Evolutionary conservation across 2,113 vertebrate genomes (phyloP).

Genomic region (Epinephelus cyanopodus): DNA sequence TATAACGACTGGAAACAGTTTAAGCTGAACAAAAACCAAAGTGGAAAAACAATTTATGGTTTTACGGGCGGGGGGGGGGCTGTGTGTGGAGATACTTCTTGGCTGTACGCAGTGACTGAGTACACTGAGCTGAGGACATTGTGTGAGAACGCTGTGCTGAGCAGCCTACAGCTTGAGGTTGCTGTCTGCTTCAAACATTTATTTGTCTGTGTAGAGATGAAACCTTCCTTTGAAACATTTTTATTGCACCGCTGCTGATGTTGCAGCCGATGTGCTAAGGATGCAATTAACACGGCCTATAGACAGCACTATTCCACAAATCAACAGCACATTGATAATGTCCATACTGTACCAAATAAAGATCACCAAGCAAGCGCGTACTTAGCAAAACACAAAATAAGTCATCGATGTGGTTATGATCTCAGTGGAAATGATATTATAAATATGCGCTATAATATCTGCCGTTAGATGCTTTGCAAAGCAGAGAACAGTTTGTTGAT

Average conservation of each 20-base stretch:
- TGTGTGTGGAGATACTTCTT: neutral
- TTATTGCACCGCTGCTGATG: conserved; percentile 48
- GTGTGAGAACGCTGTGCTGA: neutral
- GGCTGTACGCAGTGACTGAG: neutral
- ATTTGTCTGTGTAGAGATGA: neutral
- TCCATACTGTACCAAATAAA: conserved; percentile 12
- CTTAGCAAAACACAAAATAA: conserved; percentile 24
- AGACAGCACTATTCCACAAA: conserved; percentile 52
- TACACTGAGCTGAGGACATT: neutral
- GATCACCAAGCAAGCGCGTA: conserved; percentile 28
- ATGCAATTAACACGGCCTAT: conserved; percentile 51
- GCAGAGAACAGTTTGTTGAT: conserved; percentile 30
- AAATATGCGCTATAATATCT: conserved; percentile 13
- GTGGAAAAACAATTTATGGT: neutral
- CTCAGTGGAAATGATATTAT: conserved; percentile 34
- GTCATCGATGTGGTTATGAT: conserved; percentile 25
- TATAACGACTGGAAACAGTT: conserved; percentile 1
- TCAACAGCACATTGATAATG: conserved; percentile 45
- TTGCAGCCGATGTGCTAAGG: conserved; percentile 57
- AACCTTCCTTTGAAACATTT: conserved; percentile 25
- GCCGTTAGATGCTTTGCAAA: conserved; percentile 29
- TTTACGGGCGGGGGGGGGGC: neutral
- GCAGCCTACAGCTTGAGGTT: neutral
- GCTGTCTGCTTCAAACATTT: neutral
- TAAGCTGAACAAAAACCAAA: neutral